These are phyloP conservation scores for Rana temporaria DNA, from an alignment of 2,113 vertebrate species.

Conservation along the genomic window DNA sequence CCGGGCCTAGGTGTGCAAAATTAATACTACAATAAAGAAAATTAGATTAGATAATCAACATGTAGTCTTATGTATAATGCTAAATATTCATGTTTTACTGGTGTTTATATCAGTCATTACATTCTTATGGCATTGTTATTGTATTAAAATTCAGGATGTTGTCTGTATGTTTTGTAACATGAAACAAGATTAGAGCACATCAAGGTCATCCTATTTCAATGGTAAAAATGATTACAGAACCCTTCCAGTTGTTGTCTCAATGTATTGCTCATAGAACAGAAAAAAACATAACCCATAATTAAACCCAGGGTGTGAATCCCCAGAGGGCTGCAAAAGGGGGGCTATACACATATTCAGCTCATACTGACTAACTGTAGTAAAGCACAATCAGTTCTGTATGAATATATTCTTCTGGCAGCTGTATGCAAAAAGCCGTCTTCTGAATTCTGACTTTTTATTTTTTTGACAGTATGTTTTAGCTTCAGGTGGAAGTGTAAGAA, in stretches of 20 bases:
- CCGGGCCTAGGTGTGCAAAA: too few species aligned
- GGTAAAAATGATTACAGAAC: conserved; percentile 1
- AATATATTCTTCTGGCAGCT: conserved; percentile 66
- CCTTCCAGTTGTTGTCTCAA: conserved; percentile 55
- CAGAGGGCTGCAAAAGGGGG: conserved; percentile 57
- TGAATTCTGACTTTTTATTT: conserved; percentile 60
- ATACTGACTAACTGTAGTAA: conserved; percentile 64
- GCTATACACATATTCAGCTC: conserved; percentile 63
- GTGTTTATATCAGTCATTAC: too few species aligned
- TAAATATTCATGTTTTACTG: too few species aligned
- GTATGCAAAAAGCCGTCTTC: conserved; percentile 58
- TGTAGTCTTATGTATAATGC: too few species aligned
- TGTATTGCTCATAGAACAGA: conserved; percentile 56
- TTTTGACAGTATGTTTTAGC: conserved; percentile 66
- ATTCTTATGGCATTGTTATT: too few species aligned
- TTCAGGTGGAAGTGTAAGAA: conserved; percentile 60
- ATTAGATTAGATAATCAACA: too few species aligned
- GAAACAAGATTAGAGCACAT: not conserved
- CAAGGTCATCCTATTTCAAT: conserved; percentile 48
- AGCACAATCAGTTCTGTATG: conserved; percentile 56
- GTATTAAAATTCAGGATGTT: too few species aligned
- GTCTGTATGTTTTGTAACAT: too few species aligned
- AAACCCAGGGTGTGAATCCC: conserved; percentile 64
- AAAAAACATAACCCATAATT: conserved; percentile 59
- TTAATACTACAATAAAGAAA: too few species aligned